A percentile compares a stretch with the other conserved stretches of the same genome.
These are phyloP conservation scores for Prunella fulvescens DNA, from an alignment of 2,113 vertebrate genomes.

Conservation along the genomic window DNA sequence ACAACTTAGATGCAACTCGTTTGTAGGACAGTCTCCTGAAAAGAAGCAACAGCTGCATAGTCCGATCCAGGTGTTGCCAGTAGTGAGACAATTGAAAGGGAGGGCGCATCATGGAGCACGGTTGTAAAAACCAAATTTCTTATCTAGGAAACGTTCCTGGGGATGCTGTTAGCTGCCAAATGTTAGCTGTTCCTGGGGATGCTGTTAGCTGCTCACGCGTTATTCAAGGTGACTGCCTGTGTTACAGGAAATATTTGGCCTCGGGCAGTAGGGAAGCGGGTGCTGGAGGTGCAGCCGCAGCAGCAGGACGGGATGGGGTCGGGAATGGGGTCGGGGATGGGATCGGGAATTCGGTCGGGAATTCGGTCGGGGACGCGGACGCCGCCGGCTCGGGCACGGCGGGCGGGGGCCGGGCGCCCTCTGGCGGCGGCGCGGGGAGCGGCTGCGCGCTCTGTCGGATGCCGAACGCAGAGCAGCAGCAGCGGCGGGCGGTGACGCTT, in stretches of 20 bases:
- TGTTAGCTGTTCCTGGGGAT: neutral
- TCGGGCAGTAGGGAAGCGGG: accelerated
- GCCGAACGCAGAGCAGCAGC: accelerated
- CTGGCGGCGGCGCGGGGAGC: neutral
- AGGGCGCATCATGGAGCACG: accelerated
- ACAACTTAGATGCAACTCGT: accelerated
- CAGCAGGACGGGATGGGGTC: accelerated
- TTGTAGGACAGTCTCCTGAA: neutral
- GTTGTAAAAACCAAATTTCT: accelerated
- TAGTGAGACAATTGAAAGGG: accelerated
- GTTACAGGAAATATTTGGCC: neutral
- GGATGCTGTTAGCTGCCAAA: neutral
- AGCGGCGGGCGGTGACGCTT: too few relatives aligned
- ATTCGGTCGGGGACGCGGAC: neutral
- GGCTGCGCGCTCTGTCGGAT: accelerated
- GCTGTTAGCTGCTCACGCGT: neutral
- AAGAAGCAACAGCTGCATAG: accelerated
- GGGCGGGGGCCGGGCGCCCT: neutral
- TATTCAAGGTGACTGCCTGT: neutral
- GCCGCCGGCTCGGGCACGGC: neutral
- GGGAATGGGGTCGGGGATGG: too few relatives aligned
- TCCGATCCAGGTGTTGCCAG: accelerated
- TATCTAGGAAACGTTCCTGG: neutral
- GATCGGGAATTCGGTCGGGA: too few relatives aligned
- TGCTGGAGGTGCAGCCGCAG: neutral